phyloP scores from a whole-genome alignment of 2,888 invertebrate genomes.

The Acleris laterana region DNA sequence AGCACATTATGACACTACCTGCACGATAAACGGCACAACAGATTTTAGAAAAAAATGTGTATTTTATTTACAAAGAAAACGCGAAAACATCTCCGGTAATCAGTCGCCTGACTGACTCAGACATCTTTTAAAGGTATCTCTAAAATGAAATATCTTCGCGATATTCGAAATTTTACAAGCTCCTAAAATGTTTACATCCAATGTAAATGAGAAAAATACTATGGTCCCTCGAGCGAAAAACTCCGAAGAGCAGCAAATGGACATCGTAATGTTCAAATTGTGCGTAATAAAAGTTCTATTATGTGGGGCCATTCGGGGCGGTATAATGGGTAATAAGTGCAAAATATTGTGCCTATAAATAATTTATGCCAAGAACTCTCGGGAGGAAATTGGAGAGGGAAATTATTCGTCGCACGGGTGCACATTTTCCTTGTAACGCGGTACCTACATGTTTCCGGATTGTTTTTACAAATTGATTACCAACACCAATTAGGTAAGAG shows the following conservation, averaged over 20 bases:
- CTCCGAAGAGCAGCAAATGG: slow-evolving; percentile 31
- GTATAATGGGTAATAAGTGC: slow-evolving; percentile 40
- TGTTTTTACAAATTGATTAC: too few relatives aligned
- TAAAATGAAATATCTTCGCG: background rate
- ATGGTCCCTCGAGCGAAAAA: slow-evolving; percentile 17
- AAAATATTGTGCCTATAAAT: slow-evolving; percentile 38
- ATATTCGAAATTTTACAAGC: slow-evolving; percentile 9
- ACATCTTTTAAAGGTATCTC: too few relatives aligned
- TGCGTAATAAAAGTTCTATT: slow-evolving; percentile 37
- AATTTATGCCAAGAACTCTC: slow-evolving; percentile 29
- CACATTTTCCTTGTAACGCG: background rate
- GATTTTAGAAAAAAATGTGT: too few relatives aligned
- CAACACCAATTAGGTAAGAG: too few relatives aligned
- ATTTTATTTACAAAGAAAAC: too few relatives aligned
- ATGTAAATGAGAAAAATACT: slow-evolving; percentile 22
- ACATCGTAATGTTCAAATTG: slow-evolving; percentile 38
- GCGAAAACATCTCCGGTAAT: too few relatives aligned
- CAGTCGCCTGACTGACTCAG: too few relatives aligned
- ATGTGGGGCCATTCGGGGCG: slow-evolving; percentile 23
- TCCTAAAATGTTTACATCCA: slow-evolving; percentile 28
- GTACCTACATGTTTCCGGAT: too few relatives aligned
- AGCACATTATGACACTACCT: too few relatives aligned
- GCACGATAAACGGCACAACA: too few relatives aligned
- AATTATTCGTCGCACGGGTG: slow-evolving; percentile 4
- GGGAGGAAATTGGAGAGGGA: slow-evolving; percentile 10